Evolutionary conservation across 2,113 vertebrate genomes (phyloP).

Genomic region (Pedionomus torquatus): DNA sequence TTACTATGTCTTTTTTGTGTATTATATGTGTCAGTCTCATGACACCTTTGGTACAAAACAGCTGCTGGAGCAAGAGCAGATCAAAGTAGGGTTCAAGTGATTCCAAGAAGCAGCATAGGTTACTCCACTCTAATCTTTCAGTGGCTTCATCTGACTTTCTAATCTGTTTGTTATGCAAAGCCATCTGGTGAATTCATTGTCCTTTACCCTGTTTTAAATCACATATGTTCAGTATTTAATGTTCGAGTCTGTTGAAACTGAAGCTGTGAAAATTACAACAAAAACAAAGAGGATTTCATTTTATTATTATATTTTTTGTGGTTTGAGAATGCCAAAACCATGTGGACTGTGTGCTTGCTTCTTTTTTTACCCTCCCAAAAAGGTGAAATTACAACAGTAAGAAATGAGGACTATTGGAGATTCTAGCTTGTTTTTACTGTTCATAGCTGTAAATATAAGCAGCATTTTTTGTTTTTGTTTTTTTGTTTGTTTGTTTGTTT

Average conservation of each 20-base stretch:
- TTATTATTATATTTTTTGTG: neutral
- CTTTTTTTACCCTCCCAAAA: neutral
- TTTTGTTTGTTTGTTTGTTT: too few species aligned
- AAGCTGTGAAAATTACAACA: neutral
- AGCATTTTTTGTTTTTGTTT: too few species aligned
- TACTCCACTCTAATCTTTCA: neutral
- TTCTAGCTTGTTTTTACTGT: neutral
- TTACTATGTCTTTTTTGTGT: neutral
- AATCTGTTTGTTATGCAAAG: neutral
- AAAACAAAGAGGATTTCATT: neutral
- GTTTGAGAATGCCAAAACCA: neutral
- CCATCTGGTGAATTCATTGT: neutral
- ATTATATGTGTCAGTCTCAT: neutral
- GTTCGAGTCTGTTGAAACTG: neutral
- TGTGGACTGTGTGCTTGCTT: neutral
- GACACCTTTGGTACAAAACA: neutral
- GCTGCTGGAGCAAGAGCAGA: neutral
- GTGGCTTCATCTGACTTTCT: neutral
- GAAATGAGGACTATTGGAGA: neutral
- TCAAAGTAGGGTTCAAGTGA: neutral
- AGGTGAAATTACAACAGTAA: neutral
- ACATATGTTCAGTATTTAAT: neutral
- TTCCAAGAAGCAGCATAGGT: neutral
- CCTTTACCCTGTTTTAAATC: neutral
- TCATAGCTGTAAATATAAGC: neutral